Conservation (phyloP, 1,140 invertebrate genomes). For the Eurytemora carolleeae region DNA sequence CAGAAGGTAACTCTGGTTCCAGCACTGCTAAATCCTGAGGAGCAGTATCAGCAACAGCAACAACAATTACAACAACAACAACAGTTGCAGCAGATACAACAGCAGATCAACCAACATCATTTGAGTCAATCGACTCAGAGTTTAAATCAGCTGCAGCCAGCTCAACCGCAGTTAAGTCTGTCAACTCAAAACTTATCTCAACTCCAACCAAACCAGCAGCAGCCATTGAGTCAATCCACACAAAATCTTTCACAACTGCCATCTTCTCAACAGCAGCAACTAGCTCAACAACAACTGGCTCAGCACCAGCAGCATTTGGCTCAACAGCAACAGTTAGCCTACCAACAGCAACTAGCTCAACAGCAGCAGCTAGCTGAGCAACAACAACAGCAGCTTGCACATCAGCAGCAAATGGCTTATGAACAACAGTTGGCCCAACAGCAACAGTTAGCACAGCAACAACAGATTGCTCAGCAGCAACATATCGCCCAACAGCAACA, state of each 20-base stretch:
- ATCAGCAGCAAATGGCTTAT: conserved; percentile 11
- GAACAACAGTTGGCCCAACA: conserved; percentile 22
- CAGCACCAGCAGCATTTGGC: conserved; percentile 20
- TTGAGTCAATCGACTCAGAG: too few species aligned
- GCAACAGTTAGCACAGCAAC: conserved; percentile 23
- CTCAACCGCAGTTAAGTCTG: conserved; percentile 18
- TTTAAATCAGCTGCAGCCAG: conserved; percentile 17
- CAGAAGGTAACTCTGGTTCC: too few species aligned
- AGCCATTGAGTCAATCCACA: conserved; percentile 7
- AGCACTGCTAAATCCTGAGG: too few species aligned
- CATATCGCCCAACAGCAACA: conserved; percentile 26
- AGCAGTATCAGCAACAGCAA: too few species aligned
- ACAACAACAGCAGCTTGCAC: conserved; percentile 12
- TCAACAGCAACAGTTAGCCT: conserved; percentile 18
- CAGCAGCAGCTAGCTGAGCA: conserved; percentile 16
- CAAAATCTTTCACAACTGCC: conserved; percentile 15
- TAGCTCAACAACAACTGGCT: conserved; percentile 13
- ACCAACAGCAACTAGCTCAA: conserved; percentile 17
- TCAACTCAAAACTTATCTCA: conserved; percentile 11
- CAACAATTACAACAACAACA: too few species aligned
- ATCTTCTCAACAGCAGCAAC: conserved; percentile 15
- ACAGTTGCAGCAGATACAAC: too few species aligned
- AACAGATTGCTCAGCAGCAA: conserved; percentile 16
- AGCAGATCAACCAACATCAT: too few species aligned
- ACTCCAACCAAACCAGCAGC: conserved; percentile 14